Base-by-base conservation (phyloP, 2,797 vertebrate species). In the Neopelma chrysocephalum region DNA sequence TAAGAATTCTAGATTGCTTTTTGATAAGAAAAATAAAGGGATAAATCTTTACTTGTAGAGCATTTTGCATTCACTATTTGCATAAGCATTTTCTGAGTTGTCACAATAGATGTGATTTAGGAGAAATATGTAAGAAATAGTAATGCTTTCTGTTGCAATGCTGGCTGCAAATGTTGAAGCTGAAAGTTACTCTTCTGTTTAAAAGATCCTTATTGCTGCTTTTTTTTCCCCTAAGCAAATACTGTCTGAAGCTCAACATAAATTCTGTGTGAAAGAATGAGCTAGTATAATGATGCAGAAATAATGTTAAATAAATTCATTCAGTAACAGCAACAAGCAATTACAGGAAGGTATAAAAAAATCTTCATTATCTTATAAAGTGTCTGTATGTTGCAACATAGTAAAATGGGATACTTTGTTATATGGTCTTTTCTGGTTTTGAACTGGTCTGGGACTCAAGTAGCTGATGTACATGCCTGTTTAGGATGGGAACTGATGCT, bases 391-490 rank as follows among this genome's bases (percentile, higher is more conserved):
- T 51, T 72, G 50, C 38, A 71, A 66, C 42, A 16, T 16, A 61
- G 29, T 82, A 71, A 90, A 83, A 82, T 18, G 22, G 15, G 54
- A 48, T 54, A 57, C 57, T 61, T 47, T 72, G 23, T 72, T 73
- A n/a, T 26, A 4, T 3, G 21, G 2, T 40, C 25, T 43, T 12
- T 76, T 61, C n/a, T n/a, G 4, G 19, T 60, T 80, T 32, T 9
- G 36, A 56, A 3, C 2, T 7, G 3, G 12, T n/a, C 20, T 23
- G 11, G 9, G 20, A 43, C 26, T 58, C 25, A 2, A 13, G 16
- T 0, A 60, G 25, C 5, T 34, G 19, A 5, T 10, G n/a, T 10
- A 34, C 3, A 3, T 2, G 4, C 8, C 5, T 13, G 18, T 23
- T 65, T 34, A 34, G 13, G 0, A 0, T 3, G 10, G 6, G 18